Base-by-base conservation (phyloP, 1,140 invertebrate species). In the Teleogryllus occipitalis region DNA sequence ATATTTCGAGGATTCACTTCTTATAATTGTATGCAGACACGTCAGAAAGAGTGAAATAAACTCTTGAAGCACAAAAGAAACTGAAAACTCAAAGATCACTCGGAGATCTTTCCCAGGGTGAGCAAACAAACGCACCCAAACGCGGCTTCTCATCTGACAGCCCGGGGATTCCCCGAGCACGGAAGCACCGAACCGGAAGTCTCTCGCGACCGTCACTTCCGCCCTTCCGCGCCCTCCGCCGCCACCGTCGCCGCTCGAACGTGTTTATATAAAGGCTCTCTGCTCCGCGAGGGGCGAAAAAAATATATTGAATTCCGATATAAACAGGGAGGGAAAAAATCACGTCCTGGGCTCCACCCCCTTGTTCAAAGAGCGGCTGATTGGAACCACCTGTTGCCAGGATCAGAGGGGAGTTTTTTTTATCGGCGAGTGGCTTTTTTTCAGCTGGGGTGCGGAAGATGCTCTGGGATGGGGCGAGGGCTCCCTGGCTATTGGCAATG, bases 301-400 rank as follows among this genome's bases (percentile, higher is more conserved):
- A 65, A 65, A 65, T 65, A 65, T 65, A 65, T 65, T 65, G 54
- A 65, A 65, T 65, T 65, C 54, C 54, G 54, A 65, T 65, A 65
- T 65, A 65, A 10, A 18, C 54, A 65, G 54, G 54, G 10, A 18
- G 54, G 54, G 54, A 18, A 65, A 18, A 65, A 65, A 65, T 65
- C 54, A 65, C 54, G 18, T 65, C 27, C 27, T 5, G 27, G 27
- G 27, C 27, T 39, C 27, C 27, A 39, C 27, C 54, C 54, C 54
- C 54, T 65, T 65, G 54, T 65, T 39, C 27, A 39, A 39, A 39
- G 54, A 0, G 10, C 10, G 54, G 54, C 54, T 65, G 54, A 65
- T 65, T 65, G 54, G 54, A 65, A 65, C 54, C 54, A 65, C 54
- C 54, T 65, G 54, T 65, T 65, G 54, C 54, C 18, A 10, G 54